These are phyloP conservation scores for Anguilla pacifica DNA, from an alignment of 2,797 vertebrate species.

Conservation along the genomic window DNA sequence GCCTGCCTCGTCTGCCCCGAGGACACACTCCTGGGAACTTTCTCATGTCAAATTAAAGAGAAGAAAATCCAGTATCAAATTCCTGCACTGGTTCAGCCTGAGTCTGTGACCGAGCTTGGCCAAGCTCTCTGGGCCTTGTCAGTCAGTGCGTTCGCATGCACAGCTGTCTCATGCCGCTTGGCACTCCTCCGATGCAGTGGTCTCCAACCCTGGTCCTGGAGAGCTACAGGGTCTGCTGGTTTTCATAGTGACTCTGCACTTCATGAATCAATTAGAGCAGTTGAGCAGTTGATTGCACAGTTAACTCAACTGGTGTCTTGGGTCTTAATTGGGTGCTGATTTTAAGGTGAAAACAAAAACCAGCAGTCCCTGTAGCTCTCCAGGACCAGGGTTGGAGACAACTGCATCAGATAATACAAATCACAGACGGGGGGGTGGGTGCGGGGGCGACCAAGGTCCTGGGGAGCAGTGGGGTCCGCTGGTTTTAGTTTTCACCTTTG, in stretches of 20 bases:
- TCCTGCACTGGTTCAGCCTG: neutral
- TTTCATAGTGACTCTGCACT: neutral
- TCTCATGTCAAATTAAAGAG: neutral
- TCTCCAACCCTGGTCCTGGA: neutral
- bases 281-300: too few relatives aligned
- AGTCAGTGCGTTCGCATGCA: too few relatives aligned
- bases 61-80: neutral
- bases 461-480: neutral
- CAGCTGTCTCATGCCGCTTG: neutral
- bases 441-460: neutral
- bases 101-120: neutral
- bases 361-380: too few relatives aligned
- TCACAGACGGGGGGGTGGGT: too few relatives aligned
- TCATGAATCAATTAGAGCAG: too few relatives aligned
- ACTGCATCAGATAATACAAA: too few relatives aligned
- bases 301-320: too few relatives aligned
- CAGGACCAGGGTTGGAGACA: too few relatives aligned
- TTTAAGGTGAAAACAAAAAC: too few relatives aligned
- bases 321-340: too few relatives aligned
- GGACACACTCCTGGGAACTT: too few relatives aligned
- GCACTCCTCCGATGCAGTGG: neutral
- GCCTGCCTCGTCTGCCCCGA: too few relatives aligned
- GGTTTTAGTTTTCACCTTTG: neutral
- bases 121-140: neutral
- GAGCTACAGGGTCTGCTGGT: neutral